A percentile compares a stretch with the other conserved stretches of the same genome.
Conservation (phyloP, 1,140 invertebrate species). For the Drosophila carrolli region DNA sequence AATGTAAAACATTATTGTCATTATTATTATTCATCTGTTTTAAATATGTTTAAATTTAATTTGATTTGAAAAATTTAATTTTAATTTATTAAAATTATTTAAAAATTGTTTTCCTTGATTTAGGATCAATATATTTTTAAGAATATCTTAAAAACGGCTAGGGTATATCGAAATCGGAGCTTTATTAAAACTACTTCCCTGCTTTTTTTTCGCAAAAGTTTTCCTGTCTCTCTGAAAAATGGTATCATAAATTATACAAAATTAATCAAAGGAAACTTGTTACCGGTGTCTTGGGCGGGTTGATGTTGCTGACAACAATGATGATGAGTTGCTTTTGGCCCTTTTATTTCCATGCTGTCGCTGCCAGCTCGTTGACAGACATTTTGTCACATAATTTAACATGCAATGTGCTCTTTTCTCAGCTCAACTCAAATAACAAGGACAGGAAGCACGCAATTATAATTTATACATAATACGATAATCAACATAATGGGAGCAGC, state of each 20-base stretch:
- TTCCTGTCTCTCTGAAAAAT: conserved; percentile 31
- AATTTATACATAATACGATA: conserved; percentile 68
- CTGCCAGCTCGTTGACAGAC: conserved; percentile 70
- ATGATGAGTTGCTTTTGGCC: conserved; percentile 62
- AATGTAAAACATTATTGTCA: too few relatives aligned
- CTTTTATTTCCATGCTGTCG: conserved; percentile 21
- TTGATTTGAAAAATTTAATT: too few relatives aligned
- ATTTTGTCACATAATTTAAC: conserved; percentile 81
- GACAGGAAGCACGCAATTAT: conserved; percentile 69
- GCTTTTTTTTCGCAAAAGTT: conserved; percentile 10
- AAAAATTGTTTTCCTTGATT: too few relatives aligned
- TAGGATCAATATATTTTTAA: background rate
- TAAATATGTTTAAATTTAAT: background rate
- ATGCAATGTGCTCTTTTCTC: conserved; percentile 55
- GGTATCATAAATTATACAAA: conserved; percentile 66
- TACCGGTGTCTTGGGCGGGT: conserved; percentile 26
- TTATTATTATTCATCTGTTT: too few relatives aligned
- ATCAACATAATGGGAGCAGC: conserved; percentile 51
- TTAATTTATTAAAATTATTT: too few relatives aligned
- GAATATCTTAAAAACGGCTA: background rate
- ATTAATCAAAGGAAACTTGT: conserved; percentile 74
- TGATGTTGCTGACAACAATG: conserved; percentile 43
- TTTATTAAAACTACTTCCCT: background rate
- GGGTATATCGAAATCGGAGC: background rate
- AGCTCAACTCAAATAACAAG: conserved; percentile 34